These are phyloP conservation scores for Tonatia bakeri DNA, from an alignment of 2,113 vertebrate species.

Conservation along the genomic window DNA sequence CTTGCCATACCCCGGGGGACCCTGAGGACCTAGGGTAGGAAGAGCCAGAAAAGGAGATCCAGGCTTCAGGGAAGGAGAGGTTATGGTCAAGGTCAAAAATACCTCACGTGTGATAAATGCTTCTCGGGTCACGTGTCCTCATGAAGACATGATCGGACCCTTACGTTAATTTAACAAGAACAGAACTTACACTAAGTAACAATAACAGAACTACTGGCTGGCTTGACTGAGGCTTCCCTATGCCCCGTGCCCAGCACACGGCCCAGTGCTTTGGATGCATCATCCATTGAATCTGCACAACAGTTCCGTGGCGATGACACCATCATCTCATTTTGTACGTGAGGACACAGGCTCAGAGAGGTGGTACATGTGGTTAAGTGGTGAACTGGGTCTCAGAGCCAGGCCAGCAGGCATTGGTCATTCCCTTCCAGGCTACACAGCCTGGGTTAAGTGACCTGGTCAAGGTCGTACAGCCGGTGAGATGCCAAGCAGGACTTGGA, in stretches of 20 bases:
- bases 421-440: neutral
- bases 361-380: no score
- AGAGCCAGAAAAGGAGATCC: neutral
- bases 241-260: neutral
- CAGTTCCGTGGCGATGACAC: neutral
- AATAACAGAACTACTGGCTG: neutral
- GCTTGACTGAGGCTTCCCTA: neutral
- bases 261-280: neutral
- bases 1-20: constrained; percentile 93
- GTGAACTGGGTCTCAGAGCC: neutral
- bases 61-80: neutral
- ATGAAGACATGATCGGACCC: neutral
- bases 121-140: neutral
- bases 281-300: neutral
- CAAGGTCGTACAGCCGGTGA: neutral
- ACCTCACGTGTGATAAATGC: neutral
- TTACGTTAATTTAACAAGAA: neutral
- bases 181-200: neutral
- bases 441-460: neutral
- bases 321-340: neutral
- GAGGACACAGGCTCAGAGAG: neutral
- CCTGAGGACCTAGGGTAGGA: constrained; percentile 86
- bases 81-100: neutral
- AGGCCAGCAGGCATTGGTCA: neutral
- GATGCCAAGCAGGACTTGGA: neutral